Evolutionary conservation across 2,888 invertebrate genomes (phyloP).

Genomic region (Erynnis tages): DNA sequence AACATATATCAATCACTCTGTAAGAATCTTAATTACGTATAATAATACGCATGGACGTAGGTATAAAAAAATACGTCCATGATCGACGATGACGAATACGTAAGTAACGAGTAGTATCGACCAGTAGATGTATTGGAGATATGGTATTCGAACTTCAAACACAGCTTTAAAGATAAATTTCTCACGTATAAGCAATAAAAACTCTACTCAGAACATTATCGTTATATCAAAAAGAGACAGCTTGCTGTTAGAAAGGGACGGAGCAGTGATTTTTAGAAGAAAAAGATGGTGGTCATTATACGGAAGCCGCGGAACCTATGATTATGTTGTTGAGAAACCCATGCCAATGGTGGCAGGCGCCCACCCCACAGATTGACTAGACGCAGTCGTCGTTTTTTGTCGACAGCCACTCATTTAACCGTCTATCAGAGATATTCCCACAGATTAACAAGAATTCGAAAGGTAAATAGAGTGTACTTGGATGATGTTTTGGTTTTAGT

Average conservation of each 20-base stretch:
- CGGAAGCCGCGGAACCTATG: constrained; percentile 38
- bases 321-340: constrained; percentile 43
- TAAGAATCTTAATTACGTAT: too few relatives aligned
- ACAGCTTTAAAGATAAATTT: too few relatives aligned
- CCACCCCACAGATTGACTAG: constrained; percentile 28
- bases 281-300: constrained; percentile 41
- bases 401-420: constrained; percentile 16
- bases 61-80: too few relatives aligned
- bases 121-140: too few relatives aligned
- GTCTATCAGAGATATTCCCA: constrained; percentile 22
- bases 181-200: too few relatives aligned
- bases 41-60: too few relatives aligned
- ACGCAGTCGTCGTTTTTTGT: constrained; percentile 15
- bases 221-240: background rate
- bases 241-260: constrained; percentile 31
- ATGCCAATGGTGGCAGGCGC: constrained; percentile 33
- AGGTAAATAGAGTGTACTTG: constrained; percentile 11
- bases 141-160: too few relatives aligned
- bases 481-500: background rate
- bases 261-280: constrained; percentile 37
- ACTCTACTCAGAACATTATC: constrained; percentile 2
- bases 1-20: too few relatives aligned
- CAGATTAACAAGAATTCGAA: constrained; percentile 26
- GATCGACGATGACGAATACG: too few relatives aligned
- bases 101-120: too few relatives aligned